A percentile compares a stretch with the other conserved stretches of the same genome.
Evolutionary conservation across 2,888 invertebrate species (phyloP).

Genomic region (Leucophora obtusa): DNA sequence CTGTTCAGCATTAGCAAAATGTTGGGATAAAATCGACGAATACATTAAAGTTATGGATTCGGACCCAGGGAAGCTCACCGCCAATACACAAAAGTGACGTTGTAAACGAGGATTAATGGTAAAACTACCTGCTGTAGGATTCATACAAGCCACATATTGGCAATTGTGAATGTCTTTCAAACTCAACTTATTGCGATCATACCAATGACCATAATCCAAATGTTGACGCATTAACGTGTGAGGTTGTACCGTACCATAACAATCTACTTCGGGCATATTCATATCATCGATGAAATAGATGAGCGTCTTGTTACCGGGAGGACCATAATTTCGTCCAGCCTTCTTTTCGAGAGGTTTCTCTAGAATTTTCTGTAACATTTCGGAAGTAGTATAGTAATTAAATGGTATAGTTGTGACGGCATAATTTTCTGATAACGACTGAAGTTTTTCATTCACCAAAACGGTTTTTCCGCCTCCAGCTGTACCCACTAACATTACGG

Average conservation of each 20-base stretch:
- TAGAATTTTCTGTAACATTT: conserved; percentile 94
- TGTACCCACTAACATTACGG: conserved; percentile 96
- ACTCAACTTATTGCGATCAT: conserved; percentile 91
- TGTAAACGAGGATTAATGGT: conserved; percentile 97
- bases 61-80: conserved; percentile 87
- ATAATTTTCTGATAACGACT: conserved; percentile 89
- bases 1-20: conserved; percentile 89
- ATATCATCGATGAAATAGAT: conserved; percentile 98
- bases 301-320: conserved; percentile 94
- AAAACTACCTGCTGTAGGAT: conserved; percentile 98
- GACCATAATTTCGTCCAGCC: conserved; percentile 96
- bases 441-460: conserved; percentile 85
- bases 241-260: conserved; percentile 96
- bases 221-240: conserved; percentile 97
- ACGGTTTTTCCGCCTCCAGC: conserved; percentile 97
- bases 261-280: conserved; percentile 96
- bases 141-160: conserved; percentile 98
- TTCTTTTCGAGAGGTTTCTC: conserved; percentile 98
- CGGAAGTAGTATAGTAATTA: conserved; percentile 96
- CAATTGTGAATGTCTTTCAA: conserved; percentile 97
- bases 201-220: conserved; percentile 97
- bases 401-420: conserved; percentile 95
- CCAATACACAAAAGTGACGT: conserved; percentile 92
- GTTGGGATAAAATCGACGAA: conserved; percentile 91
- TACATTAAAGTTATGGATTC: conserved; percentile 94